Conservation (phyloP, 2,888 invertebrate genomes). For the Meghimatium bilineatum region DNA sequence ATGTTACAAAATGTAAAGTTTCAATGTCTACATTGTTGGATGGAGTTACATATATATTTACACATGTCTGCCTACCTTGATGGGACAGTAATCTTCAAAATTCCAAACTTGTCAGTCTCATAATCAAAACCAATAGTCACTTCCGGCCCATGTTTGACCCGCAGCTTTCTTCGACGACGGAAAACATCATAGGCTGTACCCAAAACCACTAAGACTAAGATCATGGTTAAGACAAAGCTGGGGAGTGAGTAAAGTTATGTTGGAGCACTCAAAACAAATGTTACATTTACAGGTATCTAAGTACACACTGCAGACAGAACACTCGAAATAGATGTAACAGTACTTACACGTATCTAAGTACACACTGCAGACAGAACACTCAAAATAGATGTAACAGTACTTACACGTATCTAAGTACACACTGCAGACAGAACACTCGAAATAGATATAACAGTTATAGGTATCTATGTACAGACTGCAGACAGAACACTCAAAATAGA, state of each 20-base stretch:
- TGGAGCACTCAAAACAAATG: not conserved
- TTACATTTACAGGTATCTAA: not conserved
- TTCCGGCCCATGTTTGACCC: slow-evolving; percentile 38
- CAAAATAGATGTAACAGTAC: too few species aligned
- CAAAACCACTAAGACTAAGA: slow-evolving; percentile 33
- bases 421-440: too few species aligned
- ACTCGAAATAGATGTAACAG: too few species aligned
- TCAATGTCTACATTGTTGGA: not conserved
- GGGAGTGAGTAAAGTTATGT: not conserved
- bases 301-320: not conserved
- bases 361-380: too few species aligned
- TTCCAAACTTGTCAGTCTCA: slow-evolving; percentile 31
- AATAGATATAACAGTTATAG: too few species aligned
- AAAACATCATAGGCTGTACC: slow-evolving; percentile 43
- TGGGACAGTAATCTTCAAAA: slow-evolving; percentile 33
- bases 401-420: too few species aligned
- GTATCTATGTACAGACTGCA: too few species aligned
- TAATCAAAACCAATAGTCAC: slow-evolving; percentile 38
- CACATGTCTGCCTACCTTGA: not conserved
- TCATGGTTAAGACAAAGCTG: slow-evolving; percentile 18
- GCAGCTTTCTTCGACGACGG: slow-evolving; percentile 11
- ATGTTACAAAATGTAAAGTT: too few species aligned
- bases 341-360: too few species aligned
- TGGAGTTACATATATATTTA: not conserved
- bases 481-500: too few species aligned